These are phyloP conservation scores for Paedocypris sp. DNA, from an alignment of 2,113 vertebrate genomes.

Conservation along the genomic window DNA sequence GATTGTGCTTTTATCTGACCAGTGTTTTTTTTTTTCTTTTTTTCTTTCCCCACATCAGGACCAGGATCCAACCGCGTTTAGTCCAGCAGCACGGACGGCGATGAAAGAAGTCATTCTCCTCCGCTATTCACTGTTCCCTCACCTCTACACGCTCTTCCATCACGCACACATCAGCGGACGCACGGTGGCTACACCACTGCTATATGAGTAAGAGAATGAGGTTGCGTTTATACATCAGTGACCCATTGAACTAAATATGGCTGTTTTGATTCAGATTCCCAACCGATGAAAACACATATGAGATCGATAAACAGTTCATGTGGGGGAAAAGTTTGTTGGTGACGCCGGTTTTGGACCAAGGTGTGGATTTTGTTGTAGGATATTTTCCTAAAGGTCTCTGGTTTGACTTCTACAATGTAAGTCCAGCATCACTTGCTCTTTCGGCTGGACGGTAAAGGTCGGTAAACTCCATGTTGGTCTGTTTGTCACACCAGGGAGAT, in stretches of 20 bases:
- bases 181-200: slow-evolving; percentile 68
- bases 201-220: slow-evolving; percentile 70
- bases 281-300: slow-evolving; percentile 56
- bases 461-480: background rate
- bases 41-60: slow-evolving; percentile 58
- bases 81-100: slow-evolving; percentile 52
- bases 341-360: slow-evolving; percentile 68
- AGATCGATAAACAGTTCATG: slow-evolving; percentile 73
- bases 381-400: slow-evolving; percentile 72
- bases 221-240: background rate
- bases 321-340: slow-evolving; percentile 74
- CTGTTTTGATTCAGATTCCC: slow-evolving; percentile 58
- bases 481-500: slow-evolving; percentile 56
- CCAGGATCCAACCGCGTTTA: slow-evolving; percentile 72
- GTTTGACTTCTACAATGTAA: slow-evolving; percentile 78
- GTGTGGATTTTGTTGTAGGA: slow-evolving; percentile 55
- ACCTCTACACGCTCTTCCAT: slow-evolving; percentile 82
- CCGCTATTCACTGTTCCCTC: slow-evolving; percentile 74
- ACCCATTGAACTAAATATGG: background rate
- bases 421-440: slow-evolving; percentile 13
- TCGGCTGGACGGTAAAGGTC: background rate
- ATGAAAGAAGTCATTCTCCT: slow-evolving; percentile 72
- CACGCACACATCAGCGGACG: slow-evolving; percentile 66
- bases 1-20: no score
- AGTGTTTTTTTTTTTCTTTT: background rate